Evolutionary conservation across 2,888 invertebrate genomes (phyloP), one percentile per base, ranked within the genome.

Genomic region (Sisyra terminalis): DNA sequence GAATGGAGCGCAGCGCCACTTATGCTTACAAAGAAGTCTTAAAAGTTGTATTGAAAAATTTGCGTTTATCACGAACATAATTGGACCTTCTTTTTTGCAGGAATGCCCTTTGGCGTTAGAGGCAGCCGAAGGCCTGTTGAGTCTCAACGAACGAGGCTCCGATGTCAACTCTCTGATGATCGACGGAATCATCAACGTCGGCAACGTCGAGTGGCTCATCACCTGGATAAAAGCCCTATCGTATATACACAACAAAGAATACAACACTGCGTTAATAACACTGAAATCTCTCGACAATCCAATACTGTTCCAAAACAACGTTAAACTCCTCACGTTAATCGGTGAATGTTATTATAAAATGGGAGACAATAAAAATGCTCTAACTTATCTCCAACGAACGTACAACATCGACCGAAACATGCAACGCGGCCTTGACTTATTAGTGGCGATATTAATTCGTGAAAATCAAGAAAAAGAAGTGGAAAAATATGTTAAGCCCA

Each of bases 11-110:
- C 40, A 76, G 78, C 11, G 84, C 84, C 0, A 73, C 79, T 40
- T 69, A 76, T 2, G 75, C 78, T 24, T 87, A 78, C 56, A 85
- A 82, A 57, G 86, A 86, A 63, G 83, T 86, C 8, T 56, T 88
- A 39, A 69, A 76, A 48, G 75, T 75, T n/a, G n/a, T n/a, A n/a
- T n/a, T n/a, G n/a, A n/a, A n/a, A 54, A 56, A 59, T 51, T 17
- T 39, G 9, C 13, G 2, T 10, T 11, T 37, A 37, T 16, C n/a
- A n/a, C n/a, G n/a, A n/a, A n/a, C n/a, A 24, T 24, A 24, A 24
- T 24, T 24, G 24, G 5, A n/a, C n/a, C n/a, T n/a, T n/a, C n/a
- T n/a, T 40, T 47, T 39, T 42, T 49, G 36, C 49, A 70, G 60
- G 78, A 78, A 51, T 78, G 77, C 54, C 85, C 86, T 1, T 62